Percentiles rank a stretch among this genome's conserved stretches.
Evolutionary conservation across 1,140 invertebrate species (phyloP).

Genomic region (Centruroides vittatus): DNA sequence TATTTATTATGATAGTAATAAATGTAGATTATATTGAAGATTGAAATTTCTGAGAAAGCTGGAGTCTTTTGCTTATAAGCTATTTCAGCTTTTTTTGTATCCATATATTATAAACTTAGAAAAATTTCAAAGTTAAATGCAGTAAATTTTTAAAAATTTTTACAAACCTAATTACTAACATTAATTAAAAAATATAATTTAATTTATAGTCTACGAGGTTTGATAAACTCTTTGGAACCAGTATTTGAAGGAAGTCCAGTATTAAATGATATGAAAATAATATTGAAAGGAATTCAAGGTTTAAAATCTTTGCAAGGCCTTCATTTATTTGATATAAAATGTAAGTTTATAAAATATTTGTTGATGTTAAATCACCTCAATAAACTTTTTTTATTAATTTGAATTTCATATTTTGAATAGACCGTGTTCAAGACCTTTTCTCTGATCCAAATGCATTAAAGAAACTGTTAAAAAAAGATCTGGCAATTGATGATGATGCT

Average conservation of each 20-base stretch:
- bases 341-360: not conserved
- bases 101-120: no score
- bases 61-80: no score
- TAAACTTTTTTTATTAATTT: not conserved
- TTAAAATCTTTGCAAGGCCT: slow-evolving; percentile 3
- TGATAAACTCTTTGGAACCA: slow-evolving; percentile 1
- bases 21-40: no score
- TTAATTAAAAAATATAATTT: not conserved
- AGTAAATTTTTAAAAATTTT: no score
- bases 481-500: not conserved
- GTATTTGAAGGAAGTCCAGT: slow-evolving; percentile 5
- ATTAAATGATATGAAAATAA: slow-evolving; percentile 1
- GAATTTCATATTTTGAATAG: slow-evolving; percentile 1
- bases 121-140: no score
- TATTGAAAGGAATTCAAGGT: slow-evolving; percentile 5
- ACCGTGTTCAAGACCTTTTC: not conserved
- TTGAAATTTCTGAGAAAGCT: no score
- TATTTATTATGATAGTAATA: no score
- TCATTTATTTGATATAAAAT: not conserved
- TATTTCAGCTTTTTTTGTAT: no score
- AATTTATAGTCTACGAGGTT: no score
- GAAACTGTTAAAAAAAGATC: slow-evolving; percentile 3
- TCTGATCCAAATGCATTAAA: slow-evolving; percentile 4
- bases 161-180: not conserved
- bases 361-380: not conserved